Conservation (phyloP, 2,888 invertebrate genomes). For the Nomada fucata region DNA sequence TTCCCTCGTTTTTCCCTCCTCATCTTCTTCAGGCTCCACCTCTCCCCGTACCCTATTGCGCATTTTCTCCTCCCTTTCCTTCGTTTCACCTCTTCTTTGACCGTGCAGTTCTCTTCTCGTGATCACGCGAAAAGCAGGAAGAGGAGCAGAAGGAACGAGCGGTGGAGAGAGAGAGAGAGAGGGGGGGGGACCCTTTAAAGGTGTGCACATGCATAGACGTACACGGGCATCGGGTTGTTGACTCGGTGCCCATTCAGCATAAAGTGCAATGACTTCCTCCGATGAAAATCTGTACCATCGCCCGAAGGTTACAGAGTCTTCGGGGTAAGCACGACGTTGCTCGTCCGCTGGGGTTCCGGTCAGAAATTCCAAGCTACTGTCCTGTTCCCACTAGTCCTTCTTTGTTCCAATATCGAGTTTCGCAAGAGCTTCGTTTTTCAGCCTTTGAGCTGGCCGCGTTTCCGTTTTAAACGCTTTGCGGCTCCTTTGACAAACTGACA, state of each 20-base stretch:
- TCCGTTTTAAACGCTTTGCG: conserved; percentile 48
- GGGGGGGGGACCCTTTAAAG: conserved; percentile 39
- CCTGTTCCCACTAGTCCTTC: conserved; percentile 24
- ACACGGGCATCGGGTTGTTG: conserved; percentile 78
- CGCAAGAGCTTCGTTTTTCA: conserved; percentile 40
- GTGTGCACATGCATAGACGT: conserved; percentile 47
- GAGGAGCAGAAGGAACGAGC: conserved; percentile 33
- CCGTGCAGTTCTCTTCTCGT: conserved; percentile 33
- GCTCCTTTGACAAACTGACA: conserved; percentile 33
- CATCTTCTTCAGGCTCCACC: not conserved
- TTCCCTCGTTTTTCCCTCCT: conserved; percentile 38
- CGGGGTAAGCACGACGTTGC: conserved; percentile 51
- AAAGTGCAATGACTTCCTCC: conserved; percentile 82
- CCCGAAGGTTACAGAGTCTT: conserved; percentile 62
- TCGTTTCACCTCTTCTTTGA: conserved; percentile 32
- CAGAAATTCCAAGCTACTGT: conserved; percentile 40
- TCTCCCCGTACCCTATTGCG: conserved; percentile 26
- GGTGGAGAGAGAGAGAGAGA: conserved; percentile 36
- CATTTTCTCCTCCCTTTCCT: conserved; percentile 49
- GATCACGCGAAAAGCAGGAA: conserved; percentile 61
- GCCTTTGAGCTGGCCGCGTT: conserved; percentile 41
- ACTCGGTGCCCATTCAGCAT: conserved; percentile 83
- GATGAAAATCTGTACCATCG: conserved; percentile 81
- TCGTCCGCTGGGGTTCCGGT: conserved; percentile 50
- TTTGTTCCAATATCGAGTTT: conserved; percentile 42